Base-by-base conservation (phyloP, 1,140 invertebrate species). In the Drosophila lini region DNA sequence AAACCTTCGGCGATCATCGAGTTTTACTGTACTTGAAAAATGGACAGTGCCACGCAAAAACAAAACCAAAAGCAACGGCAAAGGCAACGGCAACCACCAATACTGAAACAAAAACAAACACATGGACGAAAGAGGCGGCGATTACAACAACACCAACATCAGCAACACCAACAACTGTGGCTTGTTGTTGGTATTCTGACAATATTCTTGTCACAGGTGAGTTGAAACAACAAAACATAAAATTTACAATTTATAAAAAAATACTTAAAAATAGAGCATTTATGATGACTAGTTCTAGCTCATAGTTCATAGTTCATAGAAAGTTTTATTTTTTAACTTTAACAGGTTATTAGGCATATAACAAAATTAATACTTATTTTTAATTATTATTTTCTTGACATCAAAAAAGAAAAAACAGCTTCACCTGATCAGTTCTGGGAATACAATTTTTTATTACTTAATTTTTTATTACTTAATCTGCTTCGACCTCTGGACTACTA, bases 181-280 rank as follows among this genome's bases (percentile, higher is more conserved):
- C 58, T 86, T 55, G 63, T 63, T 67, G 78, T 86, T 59, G 78
- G 60, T 31, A 74, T 83, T 80, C 79, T 83, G 48, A 80, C 75
- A 74, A 83, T 86, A 74, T 80, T 62, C 58, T 83, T 61, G 76
- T 58, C 82, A 45, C 80, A 88, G 82, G 82, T 86, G 62, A 83
- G 82, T 71, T 19, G 47, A 47, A 44, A 68, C 25, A 34, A 55
- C 11, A 22, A 28, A 16, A 22, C 5, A 53, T 16, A 44, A 9
- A 19, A 44, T 19, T 7, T 42, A 16, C n/a, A 4, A 19, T 42
- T 42, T 10, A 1, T 25, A 4, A 1, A 25, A 11, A 25, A 34
- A 34, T 13, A 32, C 6, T 16, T 5, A 42, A 8, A 19, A 1
- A 19, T 7, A 22, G 32, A 10, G 1, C 3, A 15, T 15, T 47